Percentiles rank a stretch among this genome's conserved stretches.
phyloP scores from a whole-genome alignment of 2,888 invertebrate genomes.

The Sipha maydis region DNA sequence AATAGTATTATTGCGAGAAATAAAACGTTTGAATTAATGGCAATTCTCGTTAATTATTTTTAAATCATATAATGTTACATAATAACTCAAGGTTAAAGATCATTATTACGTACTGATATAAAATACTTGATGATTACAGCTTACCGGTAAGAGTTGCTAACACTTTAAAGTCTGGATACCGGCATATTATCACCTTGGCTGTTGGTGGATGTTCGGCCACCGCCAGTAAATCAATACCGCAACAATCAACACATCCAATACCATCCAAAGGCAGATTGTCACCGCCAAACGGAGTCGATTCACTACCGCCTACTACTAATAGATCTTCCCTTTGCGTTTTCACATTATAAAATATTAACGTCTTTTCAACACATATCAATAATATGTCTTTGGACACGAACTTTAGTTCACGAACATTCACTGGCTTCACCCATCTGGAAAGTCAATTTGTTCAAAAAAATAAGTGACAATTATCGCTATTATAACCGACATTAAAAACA shows the following conservation, averaged over 20 bases:
- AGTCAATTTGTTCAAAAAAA: not conserved
- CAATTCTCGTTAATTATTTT: too few relatives aligned
- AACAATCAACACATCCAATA: constrained; percentile 21
- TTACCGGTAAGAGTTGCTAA: constrained; percentile 30
- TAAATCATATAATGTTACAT: too few relatives aligned
- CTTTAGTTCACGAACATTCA: not conserved
- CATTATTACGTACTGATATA: too few relatives aligned
- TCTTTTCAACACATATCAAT: constrained; percentile 7
- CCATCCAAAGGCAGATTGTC: not conserved
- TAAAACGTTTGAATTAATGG: too few relatives aligned
- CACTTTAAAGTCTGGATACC: constrained; percentile 25
- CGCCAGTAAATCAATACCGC: constrained; percentile 14
- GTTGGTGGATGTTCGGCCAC: constrained; percentile 35
- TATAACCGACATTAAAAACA: too few relatives aligned
- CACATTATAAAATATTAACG: constrained; percentile 32
- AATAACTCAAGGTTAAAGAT: too few relatives aligned
- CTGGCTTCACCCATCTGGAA: constrained; percentile 41
- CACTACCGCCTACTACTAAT: not conserved
- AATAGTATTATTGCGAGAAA: too few relatives aligned
- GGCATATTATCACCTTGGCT: constrained; percentile 35
- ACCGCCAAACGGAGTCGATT: not conserved
- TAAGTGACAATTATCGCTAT: too few relatives aligned
- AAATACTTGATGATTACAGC: too few relatives aligned
- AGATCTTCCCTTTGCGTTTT: constrained; percentile 28
- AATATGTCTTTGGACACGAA: constrained; percentile 49